phyloP scores from a whole-genome alignment of 2,797 vertebrate species.

The Kryptolebias ocellatus region DNA sequence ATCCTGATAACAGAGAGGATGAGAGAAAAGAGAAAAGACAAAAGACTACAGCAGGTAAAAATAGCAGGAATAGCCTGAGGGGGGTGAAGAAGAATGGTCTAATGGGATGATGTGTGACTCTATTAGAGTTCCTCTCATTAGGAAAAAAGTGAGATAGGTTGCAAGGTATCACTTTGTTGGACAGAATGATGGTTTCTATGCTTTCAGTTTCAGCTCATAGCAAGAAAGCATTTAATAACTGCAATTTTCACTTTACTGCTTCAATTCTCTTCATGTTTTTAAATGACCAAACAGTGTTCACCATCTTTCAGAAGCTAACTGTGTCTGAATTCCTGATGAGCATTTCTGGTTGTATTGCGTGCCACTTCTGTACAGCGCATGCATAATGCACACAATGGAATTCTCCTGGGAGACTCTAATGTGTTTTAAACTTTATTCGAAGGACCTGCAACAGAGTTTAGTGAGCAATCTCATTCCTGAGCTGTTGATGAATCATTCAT shows the following conservation, averaged over 20 bases:
- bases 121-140: constrained; percentile 13
- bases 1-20: constrained; percentile 6
- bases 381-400: constrained; percentile 40
- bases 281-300: neutral
- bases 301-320: neutral
- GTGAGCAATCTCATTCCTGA: neutral
- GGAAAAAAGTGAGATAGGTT: neutral
- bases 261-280: neutral
- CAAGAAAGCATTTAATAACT: too few species aligned
- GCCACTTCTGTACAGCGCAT: constrained; percentile 25
- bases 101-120: constrained; percentile 20
- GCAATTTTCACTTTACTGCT: too few species aligned
- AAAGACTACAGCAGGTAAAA: constrained; percentile 26
- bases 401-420: constrained; percentile 25
- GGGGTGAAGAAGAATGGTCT: constrained; percentile 26
- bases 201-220: constrained; percentile 12
- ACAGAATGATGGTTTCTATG: neutral
- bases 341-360: constrained; percentile 9
- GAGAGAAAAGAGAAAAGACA: constrained; percentile 1
- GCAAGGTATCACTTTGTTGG: neutral
- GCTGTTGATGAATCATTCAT: constrained; percentile 31
- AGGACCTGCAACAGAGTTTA: neutral
- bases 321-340: constrained; percentile 11
- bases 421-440: constrained; percentile 24
- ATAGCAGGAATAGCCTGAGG: constrained; percentile 28